Evolutionary conservation across 2,888 invertebrate genomes (phyloP).

Genomic region (Microctonus hyperodae): DNA sequence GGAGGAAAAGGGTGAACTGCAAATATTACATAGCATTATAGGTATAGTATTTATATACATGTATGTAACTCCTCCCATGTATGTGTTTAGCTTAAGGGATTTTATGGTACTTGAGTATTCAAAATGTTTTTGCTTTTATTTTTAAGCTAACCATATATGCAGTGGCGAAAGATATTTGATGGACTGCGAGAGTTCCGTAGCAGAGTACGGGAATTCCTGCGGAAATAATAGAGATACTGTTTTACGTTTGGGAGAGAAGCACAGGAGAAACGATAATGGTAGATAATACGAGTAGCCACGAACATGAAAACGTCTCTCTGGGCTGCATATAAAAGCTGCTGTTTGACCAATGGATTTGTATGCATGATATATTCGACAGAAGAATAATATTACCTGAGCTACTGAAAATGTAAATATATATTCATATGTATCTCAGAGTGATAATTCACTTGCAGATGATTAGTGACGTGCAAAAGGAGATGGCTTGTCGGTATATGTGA

Average conservation of each 20-base stretch:
- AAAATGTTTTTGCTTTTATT: not conserved
- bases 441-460: conserved; percentile 25
- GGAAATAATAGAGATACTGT: conserved; percentile 22
- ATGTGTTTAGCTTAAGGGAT: not conserved
- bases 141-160: not conserved
- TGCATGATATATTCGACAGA: not conserved
- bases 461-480: conserved; percentile 24
- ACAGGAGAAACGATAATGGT: conserved; percentile 19
- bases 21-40: not conserved
- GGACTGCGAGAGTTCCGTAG: not conserved
- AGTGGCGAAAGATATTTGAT: not conserved
- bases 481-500: not conserved
- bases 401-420: not conserved
- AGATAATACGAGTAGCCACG: conserved; percentile 25
- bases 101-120: not conserved
- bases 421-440: conserved; percentile 8
- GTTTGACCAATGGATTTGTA: conserved; percentile 5
- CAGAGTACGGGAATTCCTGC: not conserved
- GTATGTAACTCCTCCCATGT: no score
- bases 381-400: conserved; percentile 10
- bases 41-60: not conserved
- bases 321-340: not conserved
- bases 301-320: conserved; percentile 18
- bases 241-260: conserved; percentile 7
- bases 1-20: not conserved